Percentiles rank a stretch among this genome's conserved stretches.
Conservation (phyloP, 2,797 vertebrate species). For the Rallus crepitans region DNA sequence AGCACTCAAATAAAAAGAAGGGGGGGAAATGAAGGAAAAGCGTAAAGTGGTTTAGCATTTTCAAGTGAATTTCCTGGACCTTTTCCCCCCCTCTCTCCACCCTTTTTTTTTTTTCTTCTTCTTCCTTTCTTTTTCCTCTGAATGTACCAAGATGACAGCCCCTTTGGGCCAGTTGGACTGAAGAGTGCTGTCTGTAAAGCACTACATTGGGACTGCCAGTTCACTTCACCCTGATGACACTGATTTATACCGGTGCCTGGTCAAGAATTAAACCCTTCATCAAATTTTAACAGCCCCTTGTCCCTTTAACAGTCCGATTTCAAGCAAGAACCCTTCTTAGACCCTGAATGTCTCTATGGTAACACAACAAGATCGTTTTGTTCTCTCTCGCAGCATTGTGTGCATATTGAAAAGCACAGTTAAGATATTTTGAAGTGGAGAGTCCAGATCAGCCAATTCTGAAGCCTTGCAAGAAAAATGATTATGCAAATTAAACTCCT, state of each 20-base stretch:
- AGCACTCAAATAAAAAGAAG: background rate
- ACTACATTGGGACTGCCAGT: background rate
- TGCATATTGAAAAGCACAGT: conserved; percentile 67
- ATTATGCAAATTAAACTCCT: conserved; percentile 55
- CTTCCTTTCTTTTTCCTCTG: background rate
- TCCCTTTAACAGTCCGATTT: conserved; percentile 63
- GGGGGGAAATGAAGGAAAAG: background rate
- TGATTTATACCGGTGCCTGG: conserved; percentile 20
- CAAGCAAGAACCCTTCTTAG: conserved; percentile 61
- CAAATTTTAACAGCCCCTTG: conserved; percentile 55
- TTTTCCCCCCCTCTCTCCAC: background rate
- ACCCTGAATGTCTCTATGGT: conserved; percentile 74
- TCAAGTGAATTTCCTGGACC: background rate
- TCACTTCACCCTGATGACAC: background rate
- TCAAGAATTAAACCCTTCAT: conserved; percentile 47
- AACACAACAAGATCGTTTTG: conserved; percentile 72
- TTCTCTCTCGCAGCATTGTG: conserved; percentile 54
- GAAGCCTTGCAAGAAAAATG: conserved; percentile 54
- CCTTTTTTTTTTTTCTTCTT: background rate
- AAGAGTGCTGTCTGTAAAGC: background rate
- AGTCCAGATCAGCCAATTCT: conserved; percentile 56
- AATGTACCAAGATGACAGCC: background rate
- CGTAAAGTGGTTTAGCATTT: background rate
- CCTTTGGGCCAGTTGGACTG: background rate
- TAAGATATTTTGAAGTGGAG: conserved; percentile 54